phyloP scores from a whole-genome alignment of 2,888 invertebrate species.

The Panopea generosa region DNA sequence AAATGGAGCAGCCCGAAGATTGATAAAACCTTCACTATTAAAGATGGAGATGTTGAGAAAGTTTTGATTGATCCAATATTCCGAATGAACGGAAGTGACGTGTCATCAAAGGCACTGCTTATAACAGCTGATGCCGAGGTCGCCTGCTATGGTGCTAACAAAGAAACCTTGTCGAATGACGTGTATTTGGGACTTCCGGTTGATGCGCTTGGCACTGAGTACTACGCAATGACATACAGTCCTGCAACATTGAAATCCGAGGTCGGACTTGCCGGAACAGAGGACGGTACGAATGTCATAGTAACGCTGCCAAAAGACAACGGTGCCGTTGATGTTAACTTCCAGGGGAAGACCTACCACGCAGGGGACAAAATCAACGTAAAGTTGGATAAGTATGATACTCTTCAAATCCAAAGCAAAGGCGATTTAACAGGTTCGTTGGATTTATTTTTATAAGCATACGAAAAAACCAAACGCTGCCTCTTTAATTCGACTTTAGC shows the following conservation, averaged over 20 bases:
- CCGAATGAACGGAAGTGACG: constrained; percentile 53
- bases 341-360: constrained; percentile 54
- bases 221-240: constrained; percentile 58
- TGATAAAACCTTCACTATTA: constrained; percentile 58
- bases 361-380: constrained; percentile 56
- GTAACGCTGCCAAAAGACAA: constrained; percentile 49
- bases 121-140: constrained; percentile 62
- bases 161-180: constrained; percentile 65
- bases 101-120: constrained; percentile 61
- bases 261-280: constrained; percentile 52
- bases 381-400: constrained; percentile 53
- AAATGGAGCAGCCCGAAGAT: constrained; percentile 55
- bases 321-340: constrained; percentile 45
- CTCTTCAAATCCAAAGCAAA: constrained; percentile 58
- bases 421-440: constrained; percentile 62
- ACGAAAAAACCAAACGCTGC: too few species aligned
- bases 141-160: constrained; percentile 67
- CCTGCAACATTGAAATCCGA: constrained; percentile 55
- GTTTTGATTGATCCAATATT: constrained; percentile 43
- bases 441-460: too few species aligned
- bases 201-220: constrained; percentile 65
- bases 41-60: constrained; percentile 60
- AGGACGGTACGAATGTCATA: constrained; percentile 54
- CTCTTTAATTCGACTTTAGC: too few species aligned
- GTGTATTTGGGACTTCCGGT: constrained; percentile 64